Evolutionary conservation across 2,797 vertebrate genomes (phyloP).

Genomic region (Nyctibius grandis): DNA sequence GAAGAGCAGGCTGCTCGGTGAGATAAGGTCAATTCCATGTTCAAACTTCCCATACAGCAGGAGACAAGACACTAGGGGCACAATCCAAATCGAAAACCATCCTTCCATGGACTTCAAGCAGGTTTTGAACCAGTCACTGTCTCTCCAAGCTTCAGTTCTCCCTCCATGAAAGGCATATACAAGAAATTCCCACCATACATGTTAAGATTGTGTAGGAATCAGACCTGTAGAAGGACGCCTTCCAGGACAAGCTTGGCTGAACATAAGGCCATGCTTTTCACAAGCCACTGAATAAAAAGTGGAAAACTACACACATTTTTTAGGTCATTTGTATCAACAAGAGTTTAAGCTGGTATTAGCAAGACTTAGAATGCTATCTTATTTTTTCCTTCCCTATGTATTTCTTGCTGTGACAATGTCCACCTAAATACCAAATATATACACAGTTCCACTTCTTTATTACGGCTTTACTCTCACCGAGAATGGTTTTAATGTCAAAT

Average conservation of each 20-base stretch:
- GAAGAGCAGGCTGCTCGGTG: not conserved
- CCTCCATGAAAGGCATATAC: not conserved
- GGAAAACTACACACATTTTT: not conserved
- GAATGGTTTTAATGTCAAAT: not conserved
- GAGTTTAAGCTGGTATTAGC: not conserved
- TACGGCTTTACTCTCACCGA: not conserved
- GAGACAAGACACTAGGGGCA: not conserved
- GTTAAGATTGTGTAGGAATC: not conserved
- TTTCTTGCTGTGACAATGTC: not conserved
- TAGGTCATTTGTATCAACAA: not conserved
- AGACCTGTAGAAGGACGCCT: not conserved
- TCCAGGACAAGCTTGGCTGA: not conserved
- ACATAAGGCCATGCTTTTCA: not conserved
- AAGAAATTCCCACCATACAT: not conserved
- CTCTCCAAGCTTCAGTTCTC: not conserved
- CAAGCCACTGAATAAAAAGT: not conserved
- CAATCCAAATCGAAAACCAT: accelerated
- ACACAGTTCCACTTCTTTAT: not conserved
- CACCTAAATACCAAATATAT: not conserved
- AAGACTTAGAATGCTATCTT: not conserved
- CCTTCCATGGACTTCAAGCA: not conserved
- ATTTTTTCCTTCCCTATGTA: not conserved
- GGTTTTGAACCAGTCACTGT: not conserved
- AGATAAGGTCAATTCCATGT: not conserved
- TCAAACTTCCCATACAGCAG: not conserved